These are phyloP conservation scores for Lagria hirta DNA, from an alignment of 2,888 invertebrate genomes.

Conservation along the genomic window DNA sequence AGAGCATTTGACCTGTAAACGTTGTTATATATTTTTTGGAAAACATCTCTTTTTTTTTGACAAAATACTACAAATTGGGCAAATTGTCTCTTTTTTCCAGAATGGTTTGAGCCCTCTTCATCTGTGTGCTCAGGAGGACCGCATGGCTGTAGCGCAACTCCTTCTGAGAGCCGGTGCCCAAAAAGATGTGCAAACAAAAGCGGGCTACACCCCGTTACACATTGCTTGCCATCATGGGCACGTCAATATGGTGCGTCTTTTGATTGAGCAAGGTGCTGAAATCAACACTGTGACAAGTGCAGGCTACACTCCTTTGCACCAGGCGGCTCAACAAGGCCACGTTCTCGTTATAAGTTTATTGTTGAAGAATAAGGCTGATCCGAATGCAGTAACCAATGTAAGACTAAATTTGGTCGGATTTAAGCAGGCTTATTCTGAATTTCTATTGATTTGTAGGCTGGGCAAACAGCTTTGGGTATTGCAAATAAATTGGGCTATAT, in stretches of 20 bases:
- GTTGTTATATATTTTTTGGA: no score
- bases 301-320: conserved; percentile 96
- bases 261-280: conserved; percentile 86
- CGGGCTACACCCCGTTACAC: conserved; percentile 97
- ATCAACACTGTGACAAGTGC: conserved; percentile 80
- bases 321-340: conserved; percentile 99
- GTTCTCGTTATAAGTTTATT: conserved; percentile 90
- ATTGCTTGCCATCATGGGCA: conserved; percentile 99
- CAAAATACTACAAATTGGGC: no score
- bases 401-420: conserved; percentile 53
- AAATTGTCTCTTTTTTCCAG: conserved; percentile 55
- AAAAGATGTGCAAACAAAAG: conserved; percentile 73
- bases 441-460: conserved; percentile 66
- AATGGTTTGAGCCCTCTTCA: conserved; percentile 98
- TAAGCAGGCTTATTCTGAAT: background rate
- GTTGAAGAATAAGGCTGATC: conserved; percentile 90
- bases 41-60: no score
- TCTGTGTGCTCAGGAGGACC: conserved; percentile 96
- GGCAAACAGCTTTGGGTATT: conserved; percentile 95
- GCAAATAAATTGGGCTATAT: conserved; percentile 97
- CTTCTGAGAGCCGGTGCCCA: conserved; percentile 89
- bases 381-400: conserved; percentile 92
- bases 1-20: no score
- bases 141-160: conserved; percentile 91
- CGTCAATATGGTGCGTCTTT: conserved; percentile 90